Conservation (phyloP, 2,888 invertebrate species). For the Sphaerophoria taeniata region DNA sequence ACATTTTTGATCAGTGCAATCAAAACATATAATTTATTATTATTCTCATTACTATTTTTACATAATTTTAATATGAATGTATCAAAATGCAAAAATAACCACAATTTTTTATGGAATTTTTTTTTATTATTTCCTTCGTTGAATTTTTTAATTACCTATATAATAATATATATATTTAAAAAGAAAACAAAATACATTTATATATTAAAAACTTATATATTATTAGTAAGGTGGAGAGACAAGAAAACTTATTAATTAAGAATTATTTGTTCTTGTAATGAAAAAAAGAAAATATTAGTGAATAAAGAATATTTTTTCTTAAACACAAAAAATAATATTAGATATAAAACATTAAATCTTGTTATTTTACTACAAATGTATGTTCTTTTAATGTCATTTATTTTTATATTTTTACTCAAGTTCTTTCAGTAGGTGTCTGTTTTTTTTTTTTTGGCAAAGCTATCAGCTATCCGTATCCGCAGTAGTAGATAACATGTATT, state of each 20-base stretch:
- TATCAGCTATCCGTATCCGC: no score
- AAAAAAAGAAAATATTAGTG: constrained; percentile 75
- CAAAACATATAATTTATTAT: constrained; percentile 75
- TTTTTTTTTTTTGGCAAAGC: no score
- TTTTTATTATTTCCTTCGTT: constrained; percentile 49
- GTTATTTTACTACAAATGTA: not conserved
- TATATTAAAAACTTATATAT: constrained; percentile 62
- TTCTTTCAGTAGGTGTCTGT: no score
- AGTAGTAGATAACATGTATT: no score
- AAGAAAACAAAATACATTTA: constrained; percentile 38
- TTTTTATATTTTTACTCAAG: no score
- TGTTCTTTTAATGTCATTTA: no score
- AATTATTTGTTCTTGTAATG: constrained; percentile 75
- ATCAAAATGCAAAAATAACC: constrained; percentile 35
- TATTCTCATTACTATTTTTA: constrained; percentile 52
- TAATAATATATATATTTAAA: not conserved
- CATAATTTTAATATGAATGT: no score
- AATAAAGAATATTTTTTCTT: constrained; percentile 75
- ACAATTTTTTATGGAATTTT: constrained; percentile 56
- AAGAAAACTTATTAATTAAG: constrained; percentile 65
- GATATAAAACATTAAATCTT: constrained; percentile 52
- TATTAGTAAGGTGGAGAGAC: constrained; percentile 60
- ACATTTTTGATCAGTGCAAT: constrained; percentile 75
- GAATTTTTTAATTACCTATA: constrained; percentile 35
- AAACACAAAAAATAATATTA: constrained; percentile 57